phyloP scores from a whole-genome alignment of 1,140 invertebrate species.

The Pseudachorutes palmiensis region DNA sequence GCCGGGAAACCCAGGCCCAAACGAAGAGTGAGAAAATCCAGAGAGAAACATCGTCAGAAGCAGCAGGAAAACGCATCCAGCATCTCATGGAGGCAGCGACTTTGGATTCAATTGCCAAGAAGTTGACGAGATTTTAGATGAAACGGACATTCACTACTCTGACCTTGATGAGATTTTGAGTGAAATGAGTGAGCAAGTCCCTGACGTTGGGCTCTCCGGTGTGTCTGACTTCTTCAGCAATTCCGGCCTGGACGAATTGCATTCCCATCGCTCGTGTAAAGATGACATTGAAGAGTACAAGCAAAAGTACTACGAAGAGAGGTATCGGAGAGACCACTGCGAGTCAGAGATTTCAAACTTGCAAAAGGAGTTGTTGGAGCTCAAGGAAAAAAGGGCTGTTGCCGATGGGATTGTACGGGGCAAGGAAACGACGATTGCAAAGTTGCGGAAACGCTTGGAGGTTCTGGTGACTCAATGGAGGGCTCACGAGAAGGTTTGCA shows the following conservation, averaged over 20 bases:
- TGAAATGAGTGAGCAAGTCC: conserved; percentile 14
- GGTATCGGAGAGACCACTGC: conserved; percentile 28
- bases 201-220: neutral
- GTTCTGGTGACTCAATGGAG: conserved; percentile 28
- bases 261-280: conserved; percentile 25
- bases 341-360: conserved; percentile 29
- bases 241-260: conserved; percentile 13
- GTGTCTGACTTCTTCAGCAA: conserved; percentile 13
- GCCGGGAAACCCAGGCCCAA: no score
- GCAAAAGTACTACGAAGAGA: conserved; percentile 34
- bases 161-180: conserved; percentile 29
- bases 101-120: neutral
- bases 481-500: conserved; percentile 21
- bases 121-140: neutral
- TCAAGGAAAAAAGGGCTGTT: conserved; percentile 26
- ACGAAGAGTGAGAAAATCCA: no score
- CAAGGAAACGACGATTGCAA: conserved; percentile 23
- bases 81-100: neutral
- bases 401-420: conserved; percentile 21
- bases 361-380: conserved; percentile 24
- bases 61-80: no score
- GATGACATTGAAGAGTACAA: conserved; percentile 16
- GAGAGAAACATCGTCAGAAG: no score
- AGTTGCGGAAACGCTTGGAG: conserved; percentile 24
- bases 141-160: conserved; percentile 16